These are phyloP conservation scores for Cacoxenus indagator DNA, from an alignment of 2,888 invertebrate genomes.

Conservation along the genomic window DNA sequence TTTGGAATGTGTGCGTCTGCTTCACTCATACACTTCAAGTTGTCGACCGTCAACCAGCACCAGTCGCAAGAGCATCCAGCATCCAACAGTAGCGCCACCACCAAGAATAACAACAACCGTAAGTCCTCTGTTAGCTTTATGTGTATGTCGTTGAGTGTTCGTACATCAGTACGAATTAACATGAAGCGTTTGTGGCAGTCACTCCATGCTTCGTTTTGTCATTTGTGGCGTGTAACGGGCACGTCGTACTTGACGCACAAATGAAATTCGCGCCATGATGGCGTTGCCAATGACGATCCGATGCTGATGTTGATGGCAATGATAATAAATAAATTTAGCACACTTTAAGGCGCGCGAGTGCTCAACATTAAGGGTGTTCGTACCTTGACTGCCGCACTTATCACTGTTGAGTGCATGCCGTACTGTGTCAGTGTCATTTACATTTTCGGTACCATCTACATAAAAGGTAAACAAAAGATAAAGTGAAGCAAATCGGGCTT, in stretches of 20 bases:
- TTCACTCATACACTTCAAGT: slow-evolving; percentile 15
- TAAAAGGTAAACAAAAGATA: neutral
- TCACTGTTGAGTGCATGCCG: neutral
- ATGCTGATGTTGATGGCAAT: slow-evolving; percentile 48
- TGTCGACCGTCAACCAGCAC: too few species aligned
- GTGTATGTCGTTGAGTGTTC: slow-evolving; percentile 42
- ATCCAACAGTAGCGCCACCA: slow-evolving; percentile 1
- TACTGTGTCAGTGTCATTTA: neutral
- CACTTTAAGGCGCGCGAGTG: slow-evolving; percentile 38
- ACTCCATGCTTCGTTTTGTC: slow-evolving; percentile 45
- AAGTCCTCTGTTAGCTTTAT: slow-evolving; percentile 48
- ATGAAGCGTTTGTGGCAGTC: slow-evolving; percentile 25
- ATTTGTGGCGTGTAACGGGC: slow-evolving; percentile 55
- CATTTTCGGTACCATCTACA: neutral
- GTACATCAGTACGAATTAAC: slow-evolving; percentile 16
- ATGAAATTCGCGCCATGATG: slow-evolving; percentile 40
- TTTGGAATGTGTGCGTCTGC: slow-evolving; percentile 22
- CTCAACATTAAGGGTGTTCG: neutral
- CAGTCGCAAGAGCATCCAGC: too few species aligned
- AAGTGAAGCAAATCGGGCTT: slow-evolving; percentile 36
- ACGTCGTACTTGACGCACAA: slow-evolving; percentile 25
- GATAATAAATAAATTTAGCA: slow-evolving; percentile 62
- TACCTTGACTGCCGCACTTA: neutral
- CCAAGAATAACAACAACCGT: neutral
- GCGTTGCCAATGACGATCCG: slow-evolving; percentile 44